phyloP scores from a whole-genome alignment of 2,113 vertebrate species.

The Dicrurus megarhynchus region DNA sequence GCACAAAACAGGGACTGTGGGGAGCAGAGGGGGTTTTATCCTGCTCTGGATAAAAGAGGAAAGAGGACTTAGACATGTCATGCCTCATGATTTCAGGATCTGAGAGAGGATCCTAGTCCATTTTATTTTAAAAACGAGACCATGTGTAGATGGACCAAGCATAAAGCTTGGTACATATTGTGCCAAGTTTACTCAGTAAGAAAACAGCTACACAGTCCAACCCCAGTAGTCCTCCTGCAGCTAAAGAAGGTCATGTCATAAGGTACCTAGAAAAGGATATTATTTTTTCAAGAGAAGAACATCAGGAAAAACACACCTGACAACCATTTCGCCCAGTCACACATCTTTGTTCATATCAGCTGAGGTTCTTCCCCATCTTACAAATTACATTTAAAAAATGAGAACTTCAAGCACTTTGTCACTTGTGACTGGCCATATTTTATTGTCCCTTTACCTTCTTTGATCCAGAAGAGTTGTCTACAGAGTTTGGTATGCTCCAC shows the following conservation, averaged over 20 bases:
- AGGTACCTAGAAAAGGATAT: background rate
- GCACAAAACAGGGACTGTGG: too few species aligned
- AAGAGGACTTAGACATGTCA: background rate
- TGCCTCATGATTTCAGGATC: background rate
- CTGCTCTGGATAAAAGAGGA: background rate
- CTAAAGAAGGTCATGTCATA: background rate
- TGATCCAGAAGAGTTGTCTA: background rate
- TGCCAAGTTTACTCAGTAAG: background rate
- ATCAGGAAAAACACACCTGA: background rate
- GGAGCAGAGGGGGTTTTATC: background rate
- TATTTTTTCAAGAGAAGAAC: background rate
- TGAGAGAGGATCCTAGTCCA: background rate
- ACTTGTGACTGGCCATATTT: too few species aligned
- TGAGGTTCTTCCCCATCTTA: background rate
- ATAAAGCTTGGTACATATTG: background rate
- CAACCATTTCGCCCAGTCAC: rapidly evolving
- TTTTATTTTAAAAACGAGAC: background rate
- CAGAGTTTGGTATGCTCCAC: background rate
- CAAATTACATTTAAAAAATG: background rate
- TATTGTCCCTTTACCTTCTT: background rate
- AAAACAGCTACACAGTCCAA: rapidly evolving
- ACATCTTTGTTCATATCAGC: background rate
- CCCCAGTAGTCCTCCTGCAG: background rate
- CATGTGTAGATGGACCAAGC: background rate
- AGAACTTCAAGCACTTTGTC: background rate